phyloP scores from a whole-genome alignment of 2,888 invertebrate species.

The Drosophila hamatofila region DNA sequence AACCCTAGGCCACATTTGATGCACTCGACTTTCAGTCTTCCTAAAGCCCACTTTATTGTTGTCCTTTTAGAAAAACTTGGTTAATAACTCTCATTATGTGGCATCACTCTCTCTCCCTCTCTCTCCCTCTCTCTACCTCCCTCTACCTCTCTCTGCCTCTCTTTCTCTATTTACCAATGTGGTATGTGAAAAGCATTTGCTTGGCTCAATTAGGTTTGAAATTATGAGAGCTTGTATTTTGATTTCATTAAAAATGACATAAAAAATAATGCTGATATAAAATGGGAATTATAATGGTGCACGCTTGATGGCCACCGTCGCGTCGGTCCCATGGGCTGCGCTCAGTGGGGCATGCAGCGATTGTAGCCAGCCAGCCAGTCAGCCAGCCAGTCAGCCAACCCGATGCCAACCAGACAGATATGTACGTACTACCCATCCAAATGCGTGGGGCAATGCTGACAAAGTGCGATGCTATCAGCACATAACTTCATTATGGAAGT shows the following conservation, averaged over 20 bases:
- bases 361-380: background rate
- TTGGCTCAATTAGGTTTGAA: constrained; percentile 32
- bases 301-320: constrained; percentile 14
- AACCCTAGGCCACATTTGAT: too few relatives aligned
- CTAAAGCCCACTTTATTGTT: too few relatives aligned
- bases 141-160: background rate
- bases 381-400: constrained; percentile 2
- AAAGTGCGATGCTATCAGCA: constrained; percentile 76
- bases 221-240: constrained; percentile 54
- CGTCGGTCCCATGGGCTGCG: constrained; percentile 5
- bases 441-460: constrained; percentile 54
- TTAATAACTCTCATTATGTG: background rate
- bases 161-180: background rate
- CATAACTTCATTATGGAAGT: constrained; percentile 83
- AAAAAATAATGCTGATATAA: constrained; percentile 44
- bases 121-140: too few relatives aligned
- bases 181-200: constrained; percentile 21
- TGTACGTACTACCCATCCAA: constrained; percentile 18
- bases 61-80: background rate
- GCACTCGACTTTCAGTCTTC: too few relatives aligned
- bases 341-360: constrained; percentile 26
- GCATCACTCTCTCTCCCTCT: background rate
- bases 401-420: constrained; percentile 10
- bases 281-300: constrained; percentile 37
- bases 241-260: constrained; percentile 66